A percentile compares a stretch with the other conserved stretches of the same genome.
These are phyloP conservation scores for Hypomesus transpacificus DNA, from an alignment of 2,113 vertebrate species.

Conservation along the genomic window DNA sequence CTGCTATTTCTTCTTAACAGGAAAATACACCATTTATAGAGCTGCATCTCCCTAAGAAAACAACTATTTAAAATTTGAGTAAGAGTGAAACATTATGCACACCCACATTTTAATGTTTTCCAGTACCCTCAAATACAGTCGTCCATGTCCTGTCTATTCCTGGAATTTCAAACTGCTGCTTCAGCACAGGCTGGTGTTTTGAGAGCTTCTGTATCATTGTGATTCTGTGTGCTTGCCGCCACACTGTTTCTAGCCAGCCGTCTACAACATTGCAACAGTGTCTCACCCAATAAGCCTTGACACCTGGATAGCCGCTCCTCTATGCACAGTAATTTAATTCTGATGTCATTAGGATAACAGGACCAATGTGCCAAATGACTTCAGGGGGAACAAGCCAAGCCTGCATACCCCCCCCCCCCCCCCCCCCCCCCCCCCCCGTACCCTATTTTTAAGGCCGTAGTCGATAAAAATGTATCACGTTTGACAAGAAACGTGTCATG, in stretches of 20 bases:
- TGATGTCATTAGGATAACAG: slow-evolving; percentile 33
- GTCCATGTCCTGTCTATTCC: slow-evolving; percentile 38
- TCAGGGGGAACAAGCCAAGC: slow-evolving; percentile 15
- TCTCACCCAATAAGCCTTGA: slow-evolving; percentile 44
- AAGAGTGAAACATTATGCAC: not conserved
- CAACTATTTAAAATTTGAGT: not conserved
- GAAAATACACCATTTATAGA: not conserved
- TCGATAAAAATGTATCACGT: no score
- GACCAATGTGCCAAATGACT: slow-evolving; percentile 5
- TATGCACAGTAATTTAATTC: slow-evolving; percentile 36
- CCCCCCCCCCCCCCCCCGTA: slow-evolving; percentile 21
- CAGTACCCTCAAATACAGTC: not conserved
- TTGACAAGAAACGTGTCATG: no score
- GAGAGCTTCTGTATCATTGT: slow-evolving; percentile 61
- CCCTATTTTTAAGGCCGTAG: not conserved
- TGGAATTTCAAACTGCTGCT: slow-evolving; percentile 49
- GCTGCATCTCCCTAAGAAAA: not conserved
- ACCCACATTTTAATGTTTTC: slow-evolving; percentile 23
- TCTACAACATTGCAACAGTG: slow-evolving; percentile 39
- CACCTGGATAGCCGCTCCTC: slow-evolving; percentile 36
- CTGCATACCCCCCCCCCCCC: slow-evolving; percentile 18
- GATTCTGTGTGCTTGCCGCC: slow-evolving; percentile 49
- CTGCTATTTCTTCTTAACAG: not conserved
- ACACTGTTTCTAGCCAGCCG: slow-evolving; percentile 48
- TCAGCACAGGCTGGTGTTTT: slow-evolving; percentile 52